Conservation (phyloP, 2,113 vertebrate genomes). For the Tympanuchus pallidicinctus region DNA sequence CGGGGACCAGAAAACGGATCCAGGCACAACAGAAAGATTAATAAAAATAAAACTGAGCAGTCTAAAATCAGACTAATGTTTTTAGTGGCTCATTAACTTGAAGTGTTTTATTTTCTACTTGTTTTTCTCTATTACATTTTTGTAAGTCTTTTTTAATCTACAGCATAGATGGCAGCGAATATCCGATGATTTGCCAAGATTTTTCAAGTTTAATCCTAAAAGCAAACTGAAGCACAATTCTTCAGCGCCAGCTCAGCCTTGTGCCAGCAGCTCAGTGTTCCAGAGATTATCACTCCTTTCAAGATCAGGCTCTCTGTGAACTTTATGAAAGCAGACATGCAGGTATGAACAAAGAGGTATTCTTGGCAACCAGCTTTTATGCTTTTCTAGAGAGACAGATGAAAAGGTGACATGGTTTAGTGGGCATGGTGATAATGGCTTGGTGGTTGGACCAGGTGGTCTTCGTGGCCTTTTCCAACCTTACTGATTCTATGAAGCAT, state of each 20-base stretch:
- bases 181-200: constrained; percentile 17
- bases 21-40: not conserved
- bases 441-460: too few relatives aligned
- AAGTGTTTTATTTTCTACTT: constrained; percentile 13
- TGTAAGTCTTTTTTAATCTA: not conserved
- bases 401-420: not conserved
- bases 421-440: too few relatives aligned
- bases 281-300: not conserved
- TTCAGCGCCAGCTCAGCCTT: constrained; percentile 8
- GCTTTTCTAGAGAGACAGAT: not conserved
- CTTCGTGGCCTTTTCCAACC: too few relatives aligned
- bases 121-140: not conserved
- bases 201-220: constrained; percentile 39
- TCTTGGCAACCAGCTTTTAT: not conserved
- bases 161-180: not conserved
- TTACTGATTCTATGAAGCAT: too few relatives aligned
- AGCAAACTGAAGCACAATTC: not conserved
- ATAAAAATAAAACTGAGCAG: not conserved
- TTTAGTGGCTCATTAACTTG: not conserved
- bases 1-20: not conserved
- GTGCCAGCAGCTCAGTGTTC: constrained; percentile 22
- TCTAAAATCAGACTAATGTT: not conserved
- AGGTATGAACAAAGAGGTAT: not conserved
- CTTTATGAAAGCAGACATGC: not conserved
- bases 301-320: not conserved